Evolutionary conservation across 1,140 invertebrate genomes (phyloP).

Genomic region (Zaprionus camerounensis): DNA sequence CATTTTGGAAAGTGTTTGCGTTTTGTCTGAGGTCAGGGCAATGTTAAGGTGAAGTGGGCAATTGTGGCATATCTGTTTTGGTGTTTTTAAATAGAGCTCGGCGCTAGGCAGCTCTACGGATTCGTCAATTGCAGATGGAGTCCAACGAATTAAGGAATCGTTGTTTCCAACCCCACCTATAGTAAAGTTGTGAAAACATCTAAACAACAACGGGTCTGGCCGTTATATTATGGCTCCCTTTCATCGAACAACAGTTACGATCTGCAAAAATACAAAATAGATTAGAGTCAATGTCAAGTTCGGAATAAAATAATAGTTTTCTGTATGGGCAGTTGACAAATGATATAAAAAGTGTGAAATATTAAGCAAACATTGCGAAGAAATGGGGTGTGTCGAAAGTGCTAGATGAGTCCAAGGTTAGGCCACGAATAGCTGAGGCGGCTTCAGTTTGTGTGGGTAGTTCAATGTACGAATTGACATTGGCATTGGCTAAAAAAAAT

Average conservation of each 20-base stretch:
- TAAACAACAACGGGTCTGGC: slow-evolving; percentile 7
- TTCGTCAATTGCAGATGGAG: background rate
- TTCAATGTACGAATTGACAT: slow-evolving; percentile 47
- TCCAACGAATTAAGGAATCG: background rate
- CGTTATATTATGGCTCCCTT: slow-evolving; percentile 20
- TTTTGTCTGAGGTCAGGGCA: slow-evolving; percentile 59
- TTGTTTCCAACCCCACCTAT: background rate
- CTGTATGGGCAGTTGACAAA: slow-evolving; percentile 33
- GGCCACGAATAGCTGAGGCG: background rate
- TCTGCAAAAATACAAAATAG: slow-evolving; percentile 9
- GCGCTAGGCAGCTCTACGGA: background rate
- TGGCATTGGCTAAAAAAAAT: slow-evolving; percentile 32
- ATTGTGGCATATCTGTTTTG: background rate
- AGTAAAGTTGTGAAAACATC: background rate
- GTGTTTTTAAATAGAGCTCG: slow-evolving; percentile 3
- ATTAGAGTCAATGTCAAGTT: slow-evolving; percentile 55
- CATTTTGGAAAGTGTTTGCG: slow-evolving; percentile 34
- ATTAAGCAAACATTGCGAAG: slow-evolving; percentile 30
- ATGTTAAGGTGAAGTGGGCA: slow-evolving; percentile 67
- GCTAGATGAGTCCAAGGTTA: slow-evolving; percentile 25
- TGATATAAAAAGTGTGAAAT: slow-evolving; percentile 47
- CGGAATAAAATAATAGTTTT: slow-evolving; percentile 32
- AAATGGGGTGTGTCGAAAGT: slow-evolving; percentile 53
- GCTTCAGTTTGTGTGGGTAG: slow-evolving; percentile 17
- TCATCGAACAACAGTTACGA: background rate